Base-by-base conservation (phyloP, 2,888 invertebrate genomes). In the Leptinotarsa rubiginosa region DNA sequence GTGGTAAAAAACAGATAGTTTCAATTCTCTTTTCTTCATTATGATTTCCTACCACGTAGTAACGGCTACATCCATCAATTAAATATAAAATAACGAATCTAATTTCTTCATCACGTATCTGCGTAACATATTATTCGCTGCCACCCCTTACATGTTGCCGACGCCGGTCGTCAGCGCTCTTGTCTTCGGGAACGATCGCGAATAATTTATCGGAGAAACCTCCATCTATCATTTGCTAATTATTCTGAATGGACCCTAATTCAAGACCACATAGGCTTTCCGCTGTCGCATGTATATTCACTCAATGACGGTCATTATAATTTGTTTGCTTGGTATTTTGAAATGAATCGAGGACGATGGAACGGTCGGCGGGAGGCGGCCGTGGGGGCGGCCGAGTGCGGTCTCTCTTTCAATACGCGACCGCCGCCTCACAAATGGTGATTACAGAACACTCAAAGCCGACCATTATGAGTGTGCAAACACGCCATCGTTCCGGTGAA, bases 181-280 rank as follows among this genome's bases (percentile, higher is more conserved):
- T 78, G 77, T 74, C 75, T 72, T 77, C 78, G 71, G 20, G 20
- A 71, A 76, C 80, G 81, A 81, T 80, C 78, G 79, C 77, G 77
- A 78, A 79, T 82, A 84, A 83, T 84, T 84, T 83, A 84, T 81
- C 54, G 80, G 76, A 76, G 79, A 79, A 70, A 75, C 69, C 78
- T 70, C 78, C 81, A 86, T 86, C 85, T 85, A 86, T 86, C 86
- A 86, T 85, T 81, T 82, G 82, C 84, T 86, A 86, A 86, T 86
- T 85, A 86, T 82, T 78, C 78, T 84, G 85, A 85, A 86, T 85
- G 84, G 84, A 81, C 80, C 78, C 82, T 86, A 86, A 86, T 86
- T 62, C 62, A n/a, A 31, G 20, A 54, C 16, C 62, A n/a, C 31
- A 62, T 16, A 62, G 62, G 62, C 41, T 62, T 15, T 62, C 62